Percentiles rank a stretch among this genome's conserved stretches.
Conservation (phyloP, 2,113 vertebrate genomes). For the Tiliqua scincoides region DNA sequence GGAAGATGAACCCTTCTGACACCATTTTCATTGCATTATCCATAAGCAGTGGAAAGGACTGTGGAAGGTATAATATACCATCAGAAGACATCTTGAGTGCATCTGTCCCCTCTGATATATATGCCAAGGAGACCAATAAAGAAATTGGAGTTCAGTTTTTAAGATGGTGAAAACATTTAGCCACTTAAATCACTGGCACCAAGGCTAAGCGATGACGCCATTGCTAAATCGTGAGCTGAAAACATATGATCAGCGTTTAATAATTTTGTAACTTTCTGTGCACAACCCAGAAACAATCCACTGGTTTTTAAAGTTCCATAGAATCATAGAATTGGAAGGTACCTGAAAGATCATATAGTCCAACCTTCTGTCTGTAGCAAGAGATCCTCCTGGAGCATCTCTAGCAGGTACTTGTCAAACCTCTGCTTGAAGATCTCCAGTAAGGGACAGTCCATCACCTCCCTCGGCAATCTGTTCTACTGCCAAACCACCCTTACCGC, state of each 20-base stretch:
- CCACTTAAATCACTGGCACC: rapidly evolving
- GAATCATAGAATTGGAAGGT: too few species aligned
- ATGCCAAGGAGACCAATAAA: neutral
- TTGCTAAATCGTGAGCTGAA: neutral
- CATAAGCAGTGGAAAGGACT: neutral
- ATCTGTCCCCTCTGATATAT: neutral
- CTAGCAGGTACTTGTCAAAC: too few species aligned
- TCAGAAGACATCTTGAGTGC: constrained; percentile 9
- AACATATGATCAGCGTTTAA: neutral
- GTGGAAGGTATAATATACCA: neutral
- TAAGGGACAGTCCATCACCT: too few species aligned
- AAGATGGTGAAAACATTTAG: neutral
- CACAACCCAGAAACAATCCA: neutral
- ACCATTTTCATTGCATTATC: constrained; percentile 11
- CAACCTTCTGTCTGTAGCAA: too few species aligned
- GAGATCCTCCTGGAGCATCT: too few species aligned
- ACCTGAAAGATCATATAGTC: too few species aligned
- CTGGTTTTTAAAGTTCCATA: neutral
- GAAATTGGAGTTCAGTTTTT: constrained; percentile 17
- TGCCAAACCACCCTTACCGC: too few species aligned
- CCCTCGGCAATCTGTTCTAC: too few species aligned
- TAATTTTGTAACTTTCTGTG: neutral
- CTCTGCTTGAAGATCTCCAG: too few species aligned
- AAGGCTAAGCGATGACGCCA: neutral
- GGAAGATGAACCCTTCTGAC: constrained; percentile 36